These are phyloP conservation scores for Abramis brama DNA, from an alignment of 2,113 vertebrate species.

Conservation along the genomic window DNA sequence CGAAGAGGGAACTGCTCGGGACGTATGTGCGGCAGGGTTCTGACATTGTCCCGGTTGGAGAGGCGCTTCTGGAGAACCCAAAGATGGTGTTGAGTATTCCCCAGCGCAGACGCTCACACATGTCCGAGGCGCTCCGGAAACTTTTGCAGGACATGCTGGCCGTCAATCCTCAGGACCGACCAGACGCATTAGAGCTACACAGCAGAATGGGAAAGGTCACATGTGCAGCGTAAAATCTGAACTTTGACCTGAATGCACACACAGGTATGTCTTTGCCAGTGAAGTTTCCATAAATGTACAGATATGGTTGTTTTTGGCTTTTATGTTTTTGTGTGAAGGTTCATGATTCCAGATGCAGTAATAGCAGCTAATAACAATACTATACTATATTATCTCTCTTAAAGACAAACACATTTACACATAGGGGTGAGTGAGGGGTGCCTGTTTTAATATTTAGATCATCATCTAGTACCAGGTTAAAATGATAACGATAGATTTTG, in stretches of 20 bases:
- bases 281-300: background rate
- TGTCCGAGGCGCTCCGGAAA: slow-evolving; percentile 89
- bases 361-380: background rate
- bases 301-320: background rate
- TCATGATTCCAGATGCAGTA: background rate
- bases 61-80: slow-evolving; percentile 95
- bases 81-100: slow-evolving; percentile 97
- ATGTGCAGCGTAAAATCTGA: slow-evolving; percentile 65
- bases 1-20: slow-evolving; percentile 92
- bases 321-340: background rate
- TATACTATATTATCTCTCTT: background rate
- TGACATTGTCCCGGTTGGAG: slow-evolving; percentile 92
- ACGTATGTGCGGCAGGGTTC: slow-evolving; percentile 90
- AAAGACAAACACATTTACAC: background rate
- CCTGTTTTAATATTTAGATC: no score
- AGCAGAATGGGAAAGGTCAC: slow-evolving; percentile 89
- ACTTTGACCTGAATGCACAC: slow-evolving; percentile 11
- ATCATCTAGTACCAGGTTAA: background rate
- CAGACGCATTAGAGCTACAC: slow-evolving; percentile 92
- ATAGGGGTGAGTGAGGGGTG: no score
- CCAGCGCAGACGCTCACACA: slow-evolving; percentile 90
- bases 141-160: slow-evolving; percentile 95
- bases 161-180: slow-evolving; percentile 94
- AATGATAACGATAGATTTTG: background rate
- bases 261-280: slow-evolving; percentile 25